Base-by-base conservation (phyloP, 2,797 vertebrate genomes). In the Sciurus carolinensis region DNA sequence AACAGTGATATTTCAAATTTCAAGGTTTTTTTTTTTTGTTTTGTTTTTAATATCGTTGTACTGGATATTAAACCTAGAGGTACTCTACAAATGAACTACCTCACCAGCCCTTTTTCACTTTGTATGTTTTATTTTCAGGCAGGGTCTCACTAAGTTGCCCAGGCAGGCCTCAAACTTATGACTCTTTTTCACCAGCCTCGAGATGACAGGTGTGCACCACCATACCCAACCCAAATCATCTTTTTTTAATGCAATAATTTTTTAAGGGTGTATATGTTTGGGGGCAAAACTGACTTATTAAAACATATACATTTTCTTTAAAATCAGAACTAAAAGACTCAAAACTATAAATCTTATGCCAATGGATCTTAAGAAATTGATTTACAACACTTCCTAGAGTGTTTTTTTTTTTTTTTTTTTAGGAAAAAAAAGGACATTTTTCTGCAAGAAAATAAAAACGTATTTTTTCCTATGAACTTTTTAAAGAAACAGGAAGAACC, bases 281-380 rank as follows among this genome's bases (percentile, higher is more conserved):
- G 12, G 69, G 7, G 7, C 9, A 88, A 95, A 94, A 71, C 0
- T 47, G 28, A 84, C 33, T 91, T 93, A 67, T 59, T 71, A 54
- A 92, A 67, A 75, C 73, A 87, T 28, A 44, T 3, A 54, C 5
- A 42, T 47, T 82, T 64, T 20, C 28, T 54, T 87, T 42, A 95
- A 95, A 96, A 81, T 81, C 10, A 81, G 54, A 94, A 93, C 71
- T 76, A 52, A 77, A 92, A 72, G 84, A 62, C 33, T 82, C 33
- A 24, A 91, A 71, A 66, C 2, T 86, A 12, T 91, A 92, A 86
- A 82, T 79, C 87, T 7, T 44, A 7, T 77, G 59, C 13, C 5
- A 89, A 47, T 72, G 14, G 11, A 67, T 92, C n/a, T 86, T 82
- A 75, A 54, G 9, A 86, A 86, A 79, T 86, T 82, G 47, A 77